Evolutionary conservation across 2,888 invertebrate genomes (phyloP).

Genomic region (Synergus gifuensis): DNA sequence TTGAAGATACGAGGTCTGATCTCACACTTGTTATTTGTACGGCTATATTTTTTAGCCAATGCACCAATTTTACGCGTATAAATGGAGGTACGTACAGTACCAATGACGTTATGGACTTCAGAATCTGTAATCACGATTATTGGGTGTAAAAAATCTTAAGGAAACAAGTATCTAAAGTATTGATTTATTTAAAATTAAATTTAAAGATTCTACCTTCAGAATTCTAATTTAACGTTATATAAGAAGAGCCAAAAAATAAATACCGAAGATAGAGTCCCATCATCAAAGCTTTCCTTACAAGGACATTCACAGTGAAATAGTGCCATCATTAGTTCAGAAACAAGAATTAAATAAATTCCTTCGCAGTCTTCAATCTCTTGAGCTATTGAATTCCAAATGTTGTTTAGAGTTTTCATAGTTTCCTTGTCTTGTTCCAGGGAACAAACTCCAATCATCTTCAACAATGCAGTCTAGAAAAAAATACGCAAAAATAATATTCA

Average conservation of each 20-base stretch:
- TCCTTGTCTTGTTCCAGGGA: conserved; percentile 51
- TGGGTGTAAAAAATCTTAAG: neutral
- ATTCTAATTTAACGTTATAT: conserved; percentile 33
- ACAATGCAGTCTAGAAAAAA: conserved; percentile 49
- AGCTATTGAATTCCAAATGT: conserved; percentile 64
- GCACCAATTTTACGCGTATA: conserved; percentile 59
- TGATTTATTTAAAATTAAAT: neutral
- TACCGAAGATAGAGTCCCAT: conserved; percentile 57
- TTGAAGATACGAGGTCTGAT: conserved; percentile 34
- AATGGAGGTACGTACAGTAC: conserved; percentile 51
- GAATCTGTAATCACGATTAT: conserved; percentile 57
- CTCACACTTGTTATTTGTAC: conserved; percentile 47
- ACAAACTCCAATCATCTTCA: conserved; percentile 49
- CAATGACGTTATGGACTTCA: conserved; percentile 56
- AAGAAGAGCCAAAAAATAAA: conserved; percentile 7
- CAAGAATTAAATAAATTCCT: conserved; percentile 57
- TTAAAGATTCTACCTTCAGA: neutral
- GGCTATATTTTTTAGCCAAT: conserved; percentile 60
- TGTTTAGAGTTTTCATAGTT: conserved; percentile 49
- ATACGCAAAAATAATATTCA: neutral
- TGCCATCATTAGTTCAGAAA: conserved; percentile 59
- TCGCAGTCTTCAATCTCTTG: conserved; percentile 61
- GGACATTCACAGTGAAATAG: conserved; percentile 57
- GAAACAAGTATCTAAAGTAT: too few species aligned
- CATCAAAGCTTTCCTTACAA: conserved; percentile 49